These are phyloP conservation scores for Pentalonia nigronervosa DNA, from an alignment of 1,140 invertebrate species.

Conservation along the genomic window DNA sequence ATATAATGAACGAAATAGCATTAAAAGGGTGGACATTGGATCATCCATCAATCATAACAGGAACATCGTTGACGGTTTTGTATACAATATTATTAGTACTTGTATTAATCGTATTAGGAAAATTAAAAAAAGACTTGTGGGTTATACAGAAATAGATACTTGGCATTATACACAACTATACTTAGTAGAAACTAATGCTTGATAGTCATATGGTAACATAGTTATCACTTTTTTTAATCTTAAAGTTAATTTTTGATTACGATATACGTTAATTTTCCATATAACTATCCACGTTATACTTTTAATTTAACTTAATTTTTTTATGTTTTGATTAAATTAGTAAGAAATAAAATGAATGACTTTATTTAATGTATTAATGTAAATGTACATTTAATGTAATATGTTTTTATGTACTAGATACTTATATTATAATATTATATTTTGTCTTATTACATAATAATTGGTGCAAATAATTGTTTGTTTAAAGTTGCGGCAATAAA, in stretches of 20 bases:
- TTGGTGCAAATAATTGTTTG: neutral
- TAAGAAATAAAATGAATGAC: neutral
- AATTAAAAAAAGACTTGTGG: slow-evolving; percentile 29
- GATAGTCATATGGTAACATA: neutral
- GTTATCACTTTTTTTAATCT: neutral
- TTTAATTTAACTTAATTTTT: neutral
- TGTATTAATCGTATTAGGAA: slow-evolving; percentile 16
- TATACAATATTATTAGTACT: slow-evolving; percentile 9
- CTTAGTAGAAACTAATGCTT: neutral
- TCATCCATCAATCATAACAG: slow-evolving; percentile 7
- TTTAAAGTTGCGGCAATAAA: neutral
- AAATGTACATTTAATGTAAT: neutral
- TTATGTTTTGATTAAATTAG: neutral
- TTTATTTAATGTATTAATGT: neutral
- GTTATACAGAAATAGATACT: slow-evolving; percentile 49
- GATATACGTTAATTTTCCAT: neutral
- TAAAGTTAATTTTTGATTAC: neutral
- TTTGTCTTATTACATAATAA: neutral
- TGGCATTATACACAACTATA: neutral
- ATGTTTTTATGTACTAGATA: neutral
- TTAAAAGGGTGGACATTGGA: slow-evolving; percentile 41
- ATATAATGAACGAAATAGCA: slow-evolving; percentile 30
- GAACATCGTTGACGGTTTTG: neutral
- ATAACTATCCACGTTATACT: neutral
- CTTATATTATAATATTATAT: neutral